Base-by-base conservation (phyloP, 2,888 invertebrate genomes). In the Melanargia galathea region DNA sequence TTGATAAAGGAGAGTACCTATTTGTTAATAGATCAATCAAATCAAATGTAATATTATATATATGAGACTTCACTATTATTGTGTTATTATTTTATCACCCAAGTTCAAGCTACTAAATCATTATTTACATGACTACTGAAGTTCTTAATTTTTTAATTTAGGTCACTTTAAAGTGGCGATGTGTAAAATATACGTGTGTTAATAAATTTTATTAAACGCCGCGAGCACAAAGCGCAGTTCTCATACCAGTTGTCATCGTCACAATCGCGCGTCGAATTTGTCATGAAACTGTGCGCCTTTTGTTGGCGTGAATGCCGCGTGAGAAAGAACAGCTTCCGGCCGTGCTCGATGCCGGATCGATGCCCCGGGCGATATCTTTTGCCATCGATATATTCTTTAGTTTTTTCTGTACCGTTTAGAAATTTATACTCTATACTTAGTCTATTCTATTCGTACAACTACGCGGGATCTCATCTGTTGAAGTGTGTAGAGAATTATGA, bases 291-390 rank as follows among this genome's bases (percentile, higher is more conserved):
- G 77, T 77, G 73, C 70, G 68, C 75, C 74, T 77, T n/a, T 87
- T 90, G 87, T 90, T 81, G 75, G 76, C 64, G 74, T 87, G 83
- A 87, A 87, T 86, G 78, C 76, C 71, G 79, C 75, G 82, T 80
- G 87, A 83, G 84, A 89, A 90, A 89, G 90, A 90, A 90, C 86
- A 83, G 81, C 84, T 88, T 90, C 91, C 91, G 90, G 86, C 74
- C 71, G 71, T 67, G 71, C 73, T 66, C 70, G 63, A 61, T 60
- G 60, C 77, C 78, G 81, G 80, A 84, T 82, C 84, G 81, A 80
- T 78, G 86, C 86, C 81, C 80, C 76, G 73, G 81, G 89, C 85
- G 76, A 84, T 86, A 86, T 83, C 85, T 87, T n/a, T n/a, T 85
- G 80, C 82, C 77, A 83, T 86, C 83, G 82, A 84, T 82, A 84